These are phyloP conservation scores for Melanotaenia nigrans DNA, from an alignment of 2,797 vertebrate species.

Conservation along the genomic window DNA sequence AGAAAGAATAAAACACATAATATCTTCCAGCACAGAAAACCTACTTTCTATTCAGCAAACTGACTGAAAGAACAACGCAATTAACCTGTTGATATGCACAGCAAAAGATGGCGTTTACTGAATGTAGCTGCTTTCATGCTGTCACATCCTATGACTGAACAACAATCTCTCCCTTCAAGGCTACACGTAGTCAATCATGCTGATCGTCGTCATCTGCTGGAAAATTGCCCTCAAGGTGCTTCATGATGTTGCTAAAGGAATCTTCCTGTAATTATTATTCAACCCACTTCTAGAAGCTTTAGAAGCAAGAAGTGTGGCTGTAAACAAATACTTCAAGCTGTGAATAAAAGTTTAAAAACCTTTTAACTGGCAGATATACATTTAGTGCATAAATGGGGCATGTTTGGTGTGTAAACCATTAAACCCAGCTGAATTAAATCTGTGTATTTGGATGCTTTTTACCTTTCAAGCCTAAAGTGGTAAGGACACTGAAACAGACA, in stretches of 20 bases:
- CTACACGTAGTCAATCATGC: conserved; percentile 49
- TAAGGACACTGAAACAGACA: background rate
- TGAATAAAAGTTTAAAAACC: background rate
- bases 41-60: background rate
- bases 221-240: conserved; percentile 62
- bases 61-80: conserved; percentile 34
- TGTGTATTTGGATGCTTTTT: background rate
- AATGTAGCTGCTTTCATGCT: conserved; percentile 40
- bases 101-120: conserved; percentile 19
- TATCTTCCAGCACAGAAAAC: conserved; percentile 23
- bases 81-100: conserved; percentile 56
- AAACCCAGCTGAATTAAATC: background rate
- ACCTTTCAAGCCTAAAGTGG: background rate
- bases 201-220: conserved; percentile 55
- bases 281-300: background rate
- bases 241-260: conserved; percentile 48
- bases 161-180: conserved; percentile 53
- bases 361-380: background rate
- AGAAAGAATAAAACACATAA: conserved; percentile 24
- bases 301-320: conserved; percentile 27
- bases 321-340: conserved; percentile 31
- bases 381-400: background rate
- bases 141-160: conserved; percentile 62
- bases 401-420: background rate
- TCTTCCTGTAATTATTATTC: conserved; percentile 42